Conservation (phyloP, 2,113 vertebrate species). For the Cynopterus brachyotis region DNA sequence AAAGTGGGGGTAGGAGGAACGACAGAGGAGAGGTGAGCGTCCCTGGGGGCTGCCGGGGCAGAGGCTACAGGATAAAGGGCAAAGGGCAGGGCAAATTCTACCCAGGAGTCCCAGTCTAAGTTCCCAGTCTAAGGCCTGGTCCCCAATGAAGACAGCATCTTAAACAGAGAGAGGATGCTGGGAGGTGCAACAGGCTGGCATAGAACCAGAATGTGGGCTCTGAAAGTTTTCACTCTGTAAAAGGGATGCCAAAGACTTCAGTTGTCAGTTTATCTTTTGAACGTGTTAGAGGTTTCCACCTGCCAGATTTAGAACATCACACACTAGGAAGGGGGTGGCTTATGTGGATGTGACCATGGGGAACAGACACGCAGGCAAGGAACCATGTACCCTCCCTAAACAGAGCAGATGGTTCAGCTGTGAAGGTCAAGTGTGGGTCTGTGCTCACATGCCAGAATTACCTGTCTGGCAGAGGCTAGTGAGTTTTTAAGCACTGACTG, state of each 20-base stretch:
- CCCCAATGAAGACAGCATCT: neutral
- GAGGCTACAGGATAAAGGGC: neutral
- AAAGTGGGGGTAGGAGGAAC: neutral
- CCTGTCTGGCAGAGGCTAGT: neutral
- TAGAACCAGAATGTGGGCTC: neutral
- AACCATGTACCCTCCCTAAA: too few relatives aligned
- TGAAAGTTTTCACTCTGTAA: neutral
- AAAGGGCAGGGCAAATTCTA: neutral
- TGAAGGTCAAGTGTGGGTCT: neutral
- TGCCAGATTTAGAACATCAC: neutral
- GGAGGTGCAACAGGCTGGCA: neutral
- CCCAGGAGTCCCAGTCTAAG: too few relatives aligned
- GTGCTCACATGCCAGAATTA: neutral
- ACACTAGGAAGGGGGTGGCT: neutral
- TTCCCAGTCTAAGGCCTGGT: neutral
- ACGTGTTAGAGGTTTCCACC: neutral
- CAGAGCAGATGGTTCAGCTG: neutral
- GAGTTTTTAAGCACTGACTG: neutral
- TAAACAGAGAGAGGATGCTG: neutral
- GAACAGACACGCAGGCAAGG: too few relatives aligned
- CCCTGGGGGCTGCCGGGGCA: neutral
- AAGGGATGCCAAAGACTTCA: neutral
- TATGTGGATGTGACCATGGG: neutral
- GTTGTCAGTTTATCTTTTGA: neutral
- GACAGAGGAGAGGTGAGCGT: neutral